Evolutionary conservation across 2,113 vertebrate species (phyloP).

Genomic region (Cyprinodon variegatus): DNA sequence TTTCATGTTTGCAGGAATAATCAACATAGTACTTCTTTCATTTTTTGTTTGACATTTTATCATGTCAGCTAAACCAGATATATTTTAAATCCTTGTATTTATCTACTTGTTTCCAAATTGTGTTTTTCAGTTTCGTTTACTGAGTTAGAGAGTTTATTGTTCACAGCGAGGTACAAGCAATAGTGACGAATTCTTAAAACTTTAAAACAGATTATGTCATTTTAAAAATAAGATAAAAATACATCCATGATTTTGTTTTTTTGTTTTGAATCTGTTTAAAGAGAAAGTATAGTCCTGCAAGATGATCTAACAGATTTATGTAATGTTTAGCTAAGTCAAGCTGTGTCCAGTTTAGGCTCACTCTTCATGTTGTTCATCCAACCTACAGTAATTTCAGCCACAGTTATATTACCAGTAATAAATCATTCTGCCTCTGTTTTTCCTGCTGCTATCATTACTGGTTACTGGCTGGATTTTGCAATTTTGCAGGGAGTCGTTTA

Average conservation of each 20-base stretch:
- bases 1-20: too few species aligned
- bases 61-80: neutral
- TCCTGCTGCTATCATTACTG: neutral
- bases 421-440: conserved; percentile 43
- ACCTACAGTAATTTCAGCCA: neutral
- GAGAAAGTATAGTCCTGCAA: neutral
- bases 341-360: neutral
- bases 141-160: conserved; percentile 8
- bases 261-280: neutral
- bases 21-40: too few species aligned
- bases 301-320: neutral
- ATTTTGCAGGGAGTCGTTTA: neutral
- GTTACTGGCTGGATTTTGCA: neutral
- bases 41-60: neutral
- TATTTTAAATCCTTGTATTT: neutral
- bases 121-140: neutral
- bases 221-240: conserved; percentile 3
- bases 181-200: conserved; percentile 6
- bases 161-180: neutral
- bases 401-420: conserved; percentile 25
- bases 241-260: conserved; percentile 1
- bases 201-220: conserved; percentile 20
- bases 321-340: conserved; percentile 13
- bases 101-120: neutral
- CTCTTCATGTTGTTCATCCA: neutral